phyloP scores from a whole-genome alignment of 2,113 vertebrate genomes.

The Stegostoma tigrinum region DNA sequence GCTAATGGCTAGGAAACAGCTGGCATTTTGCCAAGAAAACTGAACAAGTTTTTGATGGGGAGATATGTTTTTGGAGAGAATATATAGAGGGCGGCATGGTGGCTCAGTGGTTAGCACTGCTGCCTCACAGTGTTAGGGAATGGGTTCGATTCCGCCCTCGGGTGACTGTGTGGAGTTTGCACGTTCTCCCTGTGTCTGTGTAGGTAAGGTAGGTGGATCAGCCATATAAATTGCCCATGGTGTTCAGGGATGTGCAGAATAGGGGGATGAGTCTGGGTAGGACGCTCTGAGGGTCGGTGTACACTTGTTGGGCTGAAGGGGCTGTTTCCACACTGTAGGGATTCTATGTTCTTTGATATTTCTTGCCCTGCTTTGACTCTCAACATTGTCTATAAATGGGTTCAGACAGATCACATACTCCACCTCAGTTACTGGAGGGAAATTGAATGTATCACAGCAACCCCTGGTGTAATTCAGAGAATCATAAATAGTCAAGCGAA shows the following conservation, averaged over 20 bases:
- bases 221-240: too few relatives aligned
- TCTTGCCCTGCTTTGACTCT: neutral
- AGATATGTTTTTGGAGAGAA: neutral
- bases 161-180: too few relatives aligned
- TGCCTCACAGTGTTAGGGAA: too few relatives aligned
- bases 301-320: too few relatives aligned
- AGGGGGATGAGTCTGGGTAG: too few relatives aligned
- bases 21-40: neutral
- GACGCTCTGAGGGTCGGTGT: too few relatives aligned
- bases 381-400: neutral
- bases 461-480: neutral
- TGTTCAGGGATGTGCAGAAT: too few relatives aligned
- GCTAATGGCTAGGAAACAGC: constrained; percentile 13
- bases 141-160: too few relatives aligned
- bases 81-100: neutral
- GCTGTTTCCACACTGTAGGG: too few relatives aligned
- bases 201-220: too few relatives aligned
- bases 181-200: too few relatives aligned
- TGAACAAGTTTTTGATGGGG: neutral
- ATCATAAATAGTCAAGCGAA: neutral
- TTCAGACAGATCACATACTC: neutral
- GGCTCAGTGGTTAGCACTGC: too few relatives aligned
- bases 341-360: neutral
- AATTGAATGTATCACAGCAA: neutral
- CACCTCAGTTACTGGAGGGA: neutral